Evolutionary conservation across 2,797 vertebrate species (phyloP), one percentile per base, ranked within the genome.

Genomic region (Strix occidentalis): DNA sequence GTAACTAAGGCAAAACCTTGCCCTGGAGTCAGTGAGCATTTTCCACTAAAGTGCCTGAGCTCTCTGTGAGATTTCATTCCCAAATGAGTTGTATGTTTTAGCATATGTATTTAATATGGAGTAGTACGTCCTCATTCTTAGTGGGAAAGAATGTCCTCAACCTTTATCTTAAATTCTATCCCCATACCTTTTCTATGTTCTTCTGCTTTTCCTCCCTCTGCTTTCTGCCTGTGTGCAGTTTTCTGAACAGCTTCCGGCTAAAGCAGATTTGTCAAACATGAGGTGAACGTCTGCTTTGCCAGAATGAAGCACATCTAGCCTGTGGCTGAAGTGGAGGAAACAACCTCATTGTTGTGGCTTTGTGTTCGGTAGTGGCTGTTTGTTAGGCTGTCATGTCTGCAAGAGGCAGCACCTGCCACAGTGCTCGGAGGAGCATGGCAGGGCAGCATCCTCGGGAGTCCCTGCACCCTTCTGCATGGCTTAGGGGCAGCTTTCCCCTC

Each of bases 351-450:
- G 35, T 37, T 28, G 16, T 56, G 66, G 19, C 13, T 48, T 69
- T 58, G n/a, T 13, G n/a, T 3, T 50, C 2, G 8, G 80, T 10
- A 13, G 37, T 7, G 37, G 41, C 77, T 77, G 69, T 3, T 53
- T 13, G 9, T 45, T 20, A 12, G 53, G 48, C 35, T 72, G 26
- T 12, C 48, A 11, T 33, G 53, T 17, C 56, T 51, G 41, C 45
- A n/a, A 35, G 45, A 41, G 48, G 29, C 64, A 77, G 82, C 26
- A 23, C 66, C 25, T 1, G 1, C 46, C 11, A 2, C 1, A 0
- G 39, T 21, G 26, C 66, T 48, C 0, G 0, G 43, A 61, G 75
- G 26, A 51, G 23, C 20, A 1, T 0, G 0, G 20, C 31, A 74
- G 24, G 68, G 37, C 60, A 72, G 81, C 18, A 23, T 50, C 81